Evolutionary conservation across 2,113 vertebrate species (phyloP).

Genomic region (Platanista minor): DNA sequence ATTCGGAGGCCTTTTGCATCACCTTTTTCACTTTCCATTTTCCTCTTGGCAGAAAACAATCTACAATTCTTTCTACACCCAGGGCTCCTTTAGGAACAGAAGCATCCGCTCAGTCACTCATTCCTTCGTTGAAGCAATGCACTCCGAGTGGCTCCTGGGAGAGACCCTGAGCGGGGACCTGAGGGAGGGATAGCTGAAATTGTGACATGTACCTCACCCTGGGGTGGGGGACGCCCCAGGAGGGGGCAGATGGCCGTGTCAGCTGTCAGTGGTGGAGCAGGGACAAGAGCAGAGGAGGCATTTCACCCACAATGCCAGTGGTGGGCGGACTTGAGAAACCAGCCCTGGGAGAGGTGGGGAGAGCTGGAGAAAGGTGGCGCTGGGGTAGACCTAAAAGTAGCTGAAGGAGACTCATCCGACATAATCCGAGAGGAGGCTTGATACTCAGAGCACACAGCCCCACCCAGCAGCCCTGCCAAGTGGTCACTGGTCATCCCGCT

Average conservation of each 20-base stretch:
- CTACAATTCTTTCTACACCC: background rate
- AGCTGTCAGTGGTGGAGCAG: background rate
- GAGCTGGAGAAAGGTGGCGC: too few species aligned
- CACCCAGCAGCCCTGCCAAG: background rate
- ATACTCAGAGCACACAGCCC: background rate
- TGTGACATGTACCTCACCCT: background rate
- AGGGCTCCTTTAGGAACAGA: background rate
- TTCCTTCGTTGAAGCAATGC: too few species aligned
- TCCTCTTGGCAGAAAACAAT: background rate
- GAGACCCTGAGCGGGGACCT: too few species aligned
- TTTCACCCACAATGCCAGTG: too few species aligned
- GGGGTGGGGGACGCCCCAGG: too few species aligned
- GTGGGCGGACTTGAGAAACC: background rate
- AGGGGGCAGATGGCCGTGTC: background rate
- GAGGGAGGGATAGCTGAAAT: background rate
- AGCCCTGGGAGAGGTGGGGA: background rate
- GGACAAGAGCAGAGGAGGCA: background rate
- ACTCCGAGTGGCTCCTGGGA: background rate
- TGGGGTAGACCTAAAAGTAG: background rate
- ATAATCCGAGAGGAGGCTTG: fast-evolving
- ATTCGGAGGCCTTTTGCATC: too few species aligned
- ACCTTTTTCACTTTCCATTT: background rate
- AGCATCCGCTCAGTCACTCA: background rate
- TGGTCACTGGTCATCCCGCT: too few species aligned
- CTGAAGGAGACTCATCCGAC: too few species aligned